Evolutionary conservation across 2,113 vertebrate genomes (phyloP).

Genomic region (Phyllostomus hastatus): DNA sequence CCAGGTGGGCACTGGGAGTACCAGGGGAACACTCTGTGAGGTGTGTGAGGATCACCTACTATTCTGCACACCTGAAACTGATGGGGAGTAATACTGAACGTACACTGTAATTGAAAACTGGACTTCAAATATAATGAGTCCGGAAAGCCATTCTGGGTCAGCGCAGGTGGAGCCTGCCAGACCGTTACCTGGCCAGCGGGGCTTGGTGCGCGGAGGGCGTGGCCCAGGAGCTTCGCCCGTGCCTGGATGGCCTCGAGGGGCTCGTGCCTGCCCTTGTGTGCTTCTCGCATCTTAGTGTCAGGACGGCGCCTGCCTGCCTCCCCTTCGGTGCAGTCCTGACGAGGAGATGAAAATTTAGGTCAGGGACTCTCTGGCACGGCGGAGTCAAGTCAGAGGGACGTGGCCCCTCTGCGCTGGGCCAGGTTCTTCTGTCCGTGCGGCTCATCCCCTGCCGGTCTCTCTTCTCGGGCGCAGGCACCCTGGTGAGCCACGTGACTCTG

Average conservation of each 20-base stretch:
- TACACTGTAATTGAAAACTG: neutral
- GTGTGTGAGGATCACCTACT: neutral
- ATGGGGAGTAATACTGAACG: neutral
- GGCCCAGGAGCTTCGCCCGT: neutral
- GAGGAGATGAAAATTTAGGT: neutral
- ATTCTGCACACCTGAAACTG: neutral
- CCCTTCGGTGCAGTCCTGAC: neutral
- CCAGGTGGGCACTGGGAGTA: neutral
- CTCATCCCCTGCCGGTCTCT: neutral
- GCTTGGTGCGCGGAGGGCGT: neutral
- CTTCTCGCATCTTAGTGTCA: neutral
- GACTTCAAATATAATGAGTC: neutral
- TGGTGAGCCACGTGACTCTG: constrained; percentile 94
- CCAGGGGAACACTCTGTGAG: neutral
- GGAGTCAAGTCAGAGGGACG: neutral
- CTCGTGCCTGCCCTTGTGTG: accelerated
- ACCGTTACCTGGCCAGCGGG: neutral
- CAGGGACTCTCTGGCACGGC: neutral
- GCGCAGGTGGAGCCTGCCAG: neutral
- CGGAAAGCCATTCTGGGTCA: neutral
- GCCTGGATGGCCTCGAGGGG: neutral
- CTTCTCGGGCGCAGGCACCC: constrained; percentile 80
- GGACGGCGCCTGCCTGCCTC: neutral
- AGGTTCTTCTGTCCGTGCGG: neutral
- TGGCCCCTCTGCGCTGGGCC: neutral